These are phyloP conservation scores for Coenonympha arcania DNA, from an alignment of 2,888 invertebrate genomes.

Conservation along the genomic window DNA sequence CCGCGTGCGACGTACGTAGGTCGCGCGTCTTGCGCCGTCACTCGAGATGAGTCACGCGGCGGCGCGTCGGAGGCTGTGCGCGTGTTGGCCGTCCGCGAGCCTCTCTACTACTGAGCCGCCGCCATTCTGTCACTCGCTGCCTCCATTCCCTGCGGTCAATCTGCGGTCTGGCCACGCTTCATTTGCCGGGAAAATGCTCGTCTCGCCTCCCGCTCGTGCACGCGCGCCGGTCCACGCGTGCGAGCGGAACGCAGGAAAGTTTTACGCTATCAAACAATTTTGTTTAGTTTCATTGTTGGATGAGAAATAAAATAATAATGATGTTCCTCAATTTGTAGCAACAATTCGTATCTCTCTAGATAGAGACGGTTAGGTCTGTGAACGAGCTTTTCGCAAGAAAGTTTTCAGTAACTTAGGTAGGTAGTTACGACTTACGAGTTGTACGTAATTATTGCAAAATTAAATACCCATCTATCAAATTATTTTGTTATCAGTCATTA, in stretches of 20 bases:
- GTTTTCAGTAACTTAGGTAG: constrained; percentile 7
- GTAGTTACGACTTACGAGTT: too few relatives aligned
- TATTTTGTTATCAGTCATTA: too few relatives aligned
- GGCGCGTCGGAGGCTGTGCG: constrained; percentile 39
- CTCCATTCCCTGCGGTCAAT: constrained; percentile 75
- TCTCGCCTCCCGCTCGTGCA: constrained; percentile 49
- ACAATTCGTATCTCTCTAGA: constrained; percentile 46
- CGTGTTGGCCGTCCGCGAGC: constrained; percentile 61
- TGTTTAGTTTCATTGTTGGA: constrained; percentile 67
- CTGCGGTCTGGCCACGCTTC: constrained; percentile 75
- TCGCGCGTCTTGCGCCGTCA: constrained; percentile 19
- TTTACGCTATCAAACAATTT: constrained; percentile 67
- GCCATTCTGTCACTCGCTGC: constrained; percentile 74
- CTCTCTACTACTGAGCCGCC: constrained; percentile 67
- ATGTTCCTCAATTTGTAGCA: constrained; percentile 62
- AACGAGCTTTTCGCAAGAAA: constrained; percentile 11
- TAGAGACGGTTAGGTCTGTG: constrained; percentile 45
- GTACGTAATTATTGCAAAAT: constrained; percentile 4
- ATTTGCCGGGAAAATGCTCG: constrained; percentile 74
- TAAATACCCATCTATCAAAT: neutral
- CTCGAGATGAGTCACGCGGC: constrained; percentile 31
- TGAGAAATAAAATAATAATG: constrained; percentile 60
- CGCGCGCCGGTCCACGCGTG: constrained; percentile 26
- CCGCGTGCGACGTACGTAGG: constrained; percentile 35
- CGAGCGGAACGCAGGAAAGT: constrained; percentile 59